Conservation (phyloP, 2,797 vertebrate genomes). For the Australoheros facetus region DNA sequence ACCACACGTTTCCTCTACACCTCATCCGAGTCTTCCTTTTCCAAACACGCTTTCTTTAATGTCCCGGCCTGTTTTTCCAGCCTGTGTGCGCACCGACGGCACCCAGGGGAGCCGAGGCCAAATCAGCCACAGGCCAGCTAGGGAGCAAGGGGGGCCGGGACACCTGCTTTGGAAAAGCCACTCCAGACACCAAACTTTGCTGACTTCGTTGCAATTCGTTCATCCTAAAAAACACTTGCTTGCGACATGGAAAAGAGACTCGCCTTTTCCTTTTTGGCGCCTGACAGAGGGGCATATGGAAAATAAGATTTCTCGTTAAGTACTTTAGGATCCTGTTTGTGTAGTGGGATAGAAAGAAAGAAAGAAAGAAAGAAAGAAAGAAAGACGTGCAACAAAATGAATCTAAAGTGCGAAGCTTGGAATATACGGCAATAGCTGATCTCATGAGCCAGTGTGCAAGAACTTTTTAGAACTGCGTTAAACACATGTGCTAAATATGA, state of each 20-base stretch:
- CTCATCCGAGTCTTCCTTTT: constrained; percentile 94
- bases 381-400: constrained; percentile 35
- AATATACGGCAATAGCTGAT: background rate
- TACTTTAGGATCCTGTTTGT: constrained; percentile 72
- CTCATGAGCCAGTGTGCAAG: background rate
- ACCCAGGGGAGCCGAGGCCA: constrained; percentile 80
- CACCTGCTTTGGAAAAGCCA: constrained; percentile 87
- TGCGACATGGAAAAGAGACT: constrained; percentile 77
- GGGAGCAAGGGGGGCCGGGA: constrained; percentile 59
- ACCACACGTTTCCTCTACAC: constrained; percentile 94
- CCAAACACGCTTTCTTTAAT: constrained; percentile 95
- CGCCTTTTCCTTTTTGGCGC: constrained; percentile 78
- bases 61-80: constrained; percentile 94
- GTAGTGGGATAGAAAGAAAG: constrained; percentile 55
- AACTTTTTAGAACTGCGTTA: background rate
- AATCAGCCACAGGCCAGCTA: constrained; percentile 64
- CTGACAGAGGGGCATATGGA: constrained; percentile 67
- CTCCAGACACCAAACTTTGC: constrained; percentile 74
- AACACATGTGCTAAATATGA: background rate
- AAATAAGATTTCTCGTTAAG: constrained; percentile 78
- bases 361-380: background rate
- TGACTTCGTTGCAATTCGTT: constrained; percentile 77
- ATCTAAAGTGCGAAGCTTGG: constrained; percentile 7
- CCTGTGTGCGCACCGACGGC: constrained; percentile 84
- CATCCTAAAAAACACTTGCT: constrained; percentile 75